phyloP scores from a whole-genome alignment of 2,888 invertebrate species.

The Euplexia lucipara region DNA sequence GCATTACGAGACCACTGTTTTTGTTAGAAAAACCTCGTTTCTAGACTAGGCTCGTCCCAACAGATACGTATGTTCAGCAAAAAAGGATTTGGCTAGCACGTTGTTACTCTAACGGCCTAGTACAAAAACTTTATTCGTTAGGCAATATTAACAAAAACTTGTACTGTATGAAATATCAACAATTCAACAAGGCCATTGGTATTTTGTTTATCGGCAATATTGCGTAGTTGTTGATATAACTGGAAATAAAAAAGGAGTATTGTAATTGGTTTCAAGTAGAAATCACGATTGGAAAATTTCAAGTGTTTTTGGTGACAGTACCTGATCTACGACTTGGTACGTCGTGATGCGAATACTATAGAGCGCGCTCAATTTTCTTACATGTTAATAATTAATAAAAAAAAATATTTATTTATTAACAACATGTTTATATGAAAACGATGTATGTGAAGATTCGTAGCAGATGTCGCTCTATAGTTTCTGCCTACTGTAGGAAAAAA shows the following conservation, averaged over 20 bases:
- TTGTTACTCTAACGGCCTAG: slow-evolving; percentile 23
- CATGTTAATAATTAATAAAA: too few species aligned
- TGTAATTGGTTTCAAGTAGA: not conserved
- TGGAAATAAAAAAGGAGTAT: not conserved
- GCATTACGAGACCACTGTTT: slow-evolving; percentile 6
- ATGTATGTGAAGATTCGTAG: too few species aligned
- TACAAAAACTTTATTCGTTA: slow-evolving; percentile 43
- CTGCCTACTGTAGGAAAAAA: too few species aligned
- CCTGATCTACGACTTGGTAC: too few species aligned
- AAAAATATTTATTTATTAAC: too few species aligned
- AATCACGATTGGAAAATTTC: too few species aligned
- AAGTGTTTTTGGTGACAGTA: too few species aligned
- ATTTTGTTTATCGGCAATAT: slow-evolving; percentile 9
- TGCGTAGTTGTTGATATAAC: not conserved
- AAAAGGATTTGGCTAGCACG: slow-evolving; percentile 19
- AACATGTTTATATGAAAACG: too few species aligned
- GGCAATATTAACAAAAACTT: slow-evolving; percentile 22
- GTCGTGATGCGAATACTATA: too few species aligned
- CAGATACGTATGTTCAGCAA: slow-evolving; percentile 14
- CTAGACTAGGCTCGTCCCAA: not conserved
- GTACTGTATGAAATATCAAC: slow-evolving; percentile 1
- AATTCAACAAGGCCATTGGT: not conserved
- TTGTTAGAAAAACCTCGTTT: slow-evolving; percentile 18
- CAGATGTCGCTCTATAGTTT: too few species aligned
- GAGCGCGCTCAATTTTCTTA: too few species aligned